Evolutionary conservation across 2,113 vertebrate species (phyloP).

Genomic region (Cynoglossus semilaevis): DNA sequence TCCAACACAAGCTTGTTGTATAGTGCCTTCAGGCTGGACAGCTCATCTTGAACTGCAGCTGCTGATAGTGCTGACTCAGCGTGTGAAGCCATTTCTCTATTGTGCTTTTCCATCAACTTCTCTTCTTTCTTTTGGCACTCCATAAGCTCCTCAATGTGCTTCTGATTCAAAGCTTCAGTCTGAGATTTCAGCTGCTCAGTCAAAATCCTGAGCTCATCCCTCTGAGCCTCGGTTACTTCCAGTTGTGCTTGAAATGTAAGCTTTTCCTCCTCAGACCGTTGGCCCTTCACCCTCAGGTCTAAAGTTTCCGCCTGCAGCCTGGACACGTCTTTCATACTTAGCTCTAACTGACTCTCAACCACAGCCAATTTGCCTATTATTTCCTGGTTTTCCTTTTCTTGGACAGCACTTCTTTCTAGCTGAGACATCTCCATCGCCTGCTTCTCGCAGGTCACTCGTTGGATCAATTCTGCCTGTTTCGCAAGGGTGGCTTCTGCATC

Average conservation of each 20-base stretch:
- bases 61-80: slow-evolving; percentile 67
- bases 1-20: slow-evolving; percentile 75
- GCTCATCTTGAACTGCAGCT: slow-evolving; percentile 69
- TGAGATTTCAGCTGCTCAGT: slow-evolving; percentile 84
- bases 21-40: slow-evolving; percentile 70
- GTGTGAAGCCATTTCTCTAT: slow-evolving; percentile 54
- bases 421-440: slow-evolving; percentile 65
- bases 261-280: slow-evolving; percentile 70
- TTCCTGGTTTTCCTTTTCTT: slow-evolving; percentile 69
- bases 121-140: slow-evolving; percentile 78
- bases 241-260: slow-evolving; percentile 78
- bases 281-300: slow-evolving; percentile 76
- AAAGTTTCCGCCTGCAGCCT: slow-evolving; percentile 77
- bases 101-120: slow-evolving; percentile 57
- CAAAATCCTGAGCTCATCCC: slow-evolving; percentile 78
- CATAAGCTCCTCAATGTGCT: slow-evolving; percentile 80
- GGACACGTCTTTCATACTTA: slow-evolving; percentile 75
- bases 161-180: slow-evolving; percentile 79
- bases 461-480: slow-evolving; percentile 66
- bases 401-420: slow-evolving; percentile 55
- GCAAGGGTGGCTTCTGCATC: slow-evolving; percentile 63
- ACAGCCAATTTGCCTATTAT: slow-evolving; percentile 63
- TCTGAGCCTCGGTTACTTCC: slow-evolving; percentile 65
- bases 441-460: slow-evolving; percentile 68
- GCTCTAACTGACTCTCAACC: slow-evolving; percentile 79